A percentile compares a stretch with the other conserved stretches of the same genome.
These are phyloP conservation scores for Agapostemon virescens DNA, from an alignment of 2,888 invertebrate genomes.

Conservation along the genomic window DNA sequence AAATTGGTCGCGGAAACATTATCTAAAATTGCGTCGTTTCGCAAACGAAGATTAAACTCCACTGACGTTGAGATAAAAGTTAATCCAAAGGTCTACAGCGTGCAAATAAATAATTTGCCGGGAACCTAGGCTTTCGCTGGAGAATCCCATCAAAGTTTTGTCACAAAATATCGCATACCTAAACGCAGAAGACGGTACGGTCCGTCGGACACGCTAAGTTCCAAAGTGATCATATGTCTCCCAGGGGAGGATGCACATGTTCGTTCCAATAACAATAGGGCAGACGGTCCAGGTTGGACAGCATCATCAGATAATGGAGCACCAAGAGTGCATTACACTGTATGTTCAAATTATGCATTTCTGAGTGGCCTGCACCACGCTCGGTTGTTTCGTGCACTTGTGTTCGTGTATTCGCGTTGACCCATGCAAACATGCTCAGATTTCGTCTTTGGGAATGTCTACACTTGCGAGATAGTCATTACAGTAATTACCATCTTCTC, in stretches of 20 bases:
- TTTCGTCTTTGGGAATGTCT: not conserved
- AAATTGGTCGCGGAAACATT: too few relatives aligned
- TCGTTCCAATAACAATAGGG: slow-evolving; percentile 50
- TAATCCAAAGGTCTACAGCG: not conserved
- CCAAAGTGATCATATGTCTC: slow-evolving; percentile 39
- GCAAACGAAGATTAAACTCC: too few relatives aligned
- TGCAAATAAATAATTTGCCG: not conserved
- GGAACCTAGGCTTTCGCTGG: not conserved
- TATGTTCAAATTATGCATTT: slow-evolving; percentile 53
- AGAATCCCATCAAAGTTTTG: not conserved
- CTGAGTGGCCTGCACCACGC: slow-evolving; percentile 20
- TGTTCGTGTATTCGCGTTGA: slow-evolving; percentile 6
- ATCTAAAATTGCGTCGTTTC: too few relatives aligned
- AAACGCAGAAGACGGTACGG: slow-evolving; percentile 15
- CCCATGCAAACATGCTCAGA: not conserved
- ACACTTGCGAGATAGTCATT: not conserved
- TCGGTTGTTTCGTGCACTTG: slow-evolving; percentile 11
- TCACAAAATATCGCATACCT: not conserved
- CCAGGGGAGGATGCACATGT: slow-evolving; percentile 32
- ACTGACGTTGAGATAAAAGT: not conserved
- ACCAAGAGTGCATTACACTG: slow-evolving; percentile 58
- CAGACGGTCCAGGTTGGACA: slow-evolving; percentile 41
- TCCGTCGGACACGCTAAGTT: slow-evolving; percentile 35
- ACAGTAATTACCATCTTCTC: not conserved
- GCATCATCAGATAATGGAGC: slow-evolving; percentile 53